Evolutionary conservation across 2,113 vertebrate species (phyloP), one percentile per base, ranked within the genome.

Genomic region (Aegotheles bennettii): DNA sequence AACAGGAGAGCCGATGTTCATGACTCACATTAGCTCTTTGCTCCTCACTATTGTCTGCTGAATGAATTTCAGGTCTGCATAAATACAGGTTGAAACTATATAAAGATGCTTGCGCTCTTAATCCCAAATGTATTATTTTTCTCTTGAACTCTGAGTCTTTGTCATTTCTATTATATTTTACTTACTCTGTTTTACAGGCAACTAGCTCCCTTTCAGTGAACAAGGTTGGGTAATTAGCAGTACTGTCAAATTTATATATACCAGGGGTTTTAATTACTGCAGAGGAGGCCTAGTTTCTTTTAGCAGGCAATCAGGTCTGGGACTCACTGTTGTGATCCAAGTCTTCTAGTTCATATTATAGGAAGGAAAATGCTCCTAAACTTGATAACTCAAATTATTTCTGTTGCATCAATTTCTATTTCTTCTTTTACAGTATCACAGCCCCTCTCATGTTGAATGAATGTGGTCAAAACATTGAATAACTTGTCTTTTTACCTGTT

Each of bases 241-340:
- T 93, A 71, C 68, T 92, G 83, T 84, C 95, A 97, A 93, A 77
- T 59, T 74, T 80, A 70, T 63, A 29, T 86, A 88, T 93, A 59
- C 51, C 38, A 51, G 51, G 40, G 31, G 10, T 38, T 86, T 86
- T 93, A 95, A 93, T 96, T 94, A 91, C 47, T 4, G 3, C 16
- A 75, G 19, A 89, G 64, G 42, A 92, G 8, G n/a, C n/a, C 57
- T 59, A 43, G 69, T 63, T 84, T 90, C 78, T 83, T n/a, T 65
- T 68, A 90, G 64, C 53, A 75, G 51, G 56, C 68, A 96, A 29
- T 24, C 29, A 63, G 38, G 35, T 70, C 84, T 91, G 82, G 54
- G 38, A 65, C 51, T 91, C 6, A 26, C 10, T 86, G 31, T 70
- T 95, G 16, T 88, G 59, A 94, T 94, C 33, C 53, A 84, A 65